phyloP scores from a whole-genome alignment of 2,797 vertebrate genomes.

The Neosilurus hyrtlii region DNA sequence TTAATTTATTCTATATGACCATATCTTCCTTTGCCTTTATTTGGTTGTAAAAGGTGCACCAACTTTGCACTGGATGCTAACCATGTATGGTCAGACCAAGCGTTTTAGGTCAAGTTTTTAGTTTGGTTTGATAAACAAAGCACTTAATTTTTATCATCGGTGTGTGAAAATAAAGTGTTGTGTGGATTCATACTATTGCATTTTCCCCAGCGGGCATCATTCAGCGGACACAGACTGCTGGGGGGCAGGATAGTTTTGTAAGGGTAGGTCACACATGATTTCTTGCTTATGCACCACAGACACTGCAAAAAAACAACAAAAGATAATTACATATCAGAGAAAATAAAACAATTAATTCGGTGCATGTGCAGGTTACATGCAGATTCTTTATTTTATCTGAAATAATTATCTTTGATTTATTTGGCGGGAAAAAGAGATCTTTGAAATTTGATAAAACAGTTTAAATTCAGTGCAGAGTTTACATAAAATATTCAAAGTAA shows the following conservation, averaged over 20 bases:
- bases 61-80: no score
- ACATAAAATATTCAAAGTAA: background rate
- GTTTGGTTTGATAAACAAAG: background rate
- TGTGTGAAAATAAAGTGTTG: background rate
- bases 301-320: slow-evolving; percentile 72
- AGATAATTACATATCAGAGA: no score
- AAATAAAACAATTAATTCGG: background rate
- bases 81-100: no score
- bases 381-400: no score
- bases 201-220: slow-evolving; percentile 89
- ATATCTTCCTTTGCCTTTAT: background rate
- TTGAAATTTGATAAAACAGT: background rate
- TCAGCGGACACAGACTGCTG: slow-evolving; percentile 76
- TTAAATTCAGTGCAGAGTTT: background rate
- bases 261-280: slow-evolving; percentile 84
- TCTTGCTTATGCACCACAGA: slow-evolving; percentile 84
- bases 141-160: background rate
- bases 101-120: background rate
- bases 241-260: slow-evolving; percentile 82
- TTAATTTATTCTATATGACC: background rate
- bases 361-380: no score
- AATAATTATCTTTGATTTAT: background rate
- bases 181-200: slow-evolving; percentile 80
- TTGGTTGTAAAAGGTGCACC: background rate
- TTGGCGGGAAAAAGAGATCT: no score